Conservation (phyloP, 2,113 vertebrate species). For the Desmodus rotundus region DNA sequence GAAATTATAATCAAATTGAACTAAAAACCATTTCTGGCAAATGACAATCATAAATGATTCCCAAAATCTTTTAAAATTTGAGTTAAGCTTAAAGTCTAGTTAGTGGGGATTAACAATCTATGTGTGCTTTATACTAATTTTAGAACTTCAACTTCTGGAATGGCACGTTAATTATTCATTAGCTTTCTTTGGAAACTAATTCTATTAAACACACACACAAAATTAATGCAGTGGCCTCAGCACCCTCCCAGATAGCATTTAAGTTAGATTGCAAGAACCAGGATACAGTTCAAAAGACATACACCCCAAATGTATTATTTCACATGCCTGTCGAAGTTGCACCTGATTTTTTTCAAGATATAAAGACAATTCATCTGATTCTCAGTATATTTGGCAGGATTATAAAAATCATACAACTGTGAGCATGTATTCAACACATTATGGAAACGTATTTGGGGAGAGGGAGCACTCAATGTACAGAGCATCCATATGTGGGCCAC, state of each 20-base stretch:
- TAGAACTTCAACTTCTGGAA: conserved; percentile 33
- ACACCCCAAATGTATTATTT: conserved; percentile 36
- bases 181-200: conserved; percentile 58
- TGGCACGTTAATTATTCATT: conserved; percentile 55
- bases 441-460: conserved; percentile 52
- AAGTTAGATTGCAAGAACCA: conserved; percentile 46
- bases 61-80: conserved; percentile 26
- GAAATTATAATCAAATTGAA: conserved; percentile 52
- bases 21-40: conserved; percentile 48
- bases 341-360: conserved; percentile 62
- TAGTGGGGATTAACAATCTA: conserved; percentile 45
- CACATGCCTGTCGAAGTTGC: conserved; percentile 19
- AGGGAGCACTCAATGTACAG: conserved; percentile 42
- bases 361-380: conserved; percentile 45
- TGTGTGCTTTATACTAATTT: conserved; percentile 44
- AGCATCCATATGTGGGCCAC: conserved; percentile 56
- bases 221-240: conserved; percentile 61
- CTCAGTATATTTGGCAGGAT: conserved; percentile 62
- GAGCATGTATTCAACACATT: conserved; percentile 66
- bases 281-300: conserved; percentile 16
- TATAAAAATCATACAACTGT: conserved; percentile 69
- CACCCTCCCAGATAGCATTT: conserved; percentile 16
- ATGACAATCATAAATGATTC: neutral
- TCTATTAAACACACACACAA: conserved; percentile 60
- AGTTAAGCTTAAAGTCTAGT: conserved; percentile 28